Conservation (phyloP, 2,797 vertebrate genomes). For the Psittacula derbiana region DNA sequence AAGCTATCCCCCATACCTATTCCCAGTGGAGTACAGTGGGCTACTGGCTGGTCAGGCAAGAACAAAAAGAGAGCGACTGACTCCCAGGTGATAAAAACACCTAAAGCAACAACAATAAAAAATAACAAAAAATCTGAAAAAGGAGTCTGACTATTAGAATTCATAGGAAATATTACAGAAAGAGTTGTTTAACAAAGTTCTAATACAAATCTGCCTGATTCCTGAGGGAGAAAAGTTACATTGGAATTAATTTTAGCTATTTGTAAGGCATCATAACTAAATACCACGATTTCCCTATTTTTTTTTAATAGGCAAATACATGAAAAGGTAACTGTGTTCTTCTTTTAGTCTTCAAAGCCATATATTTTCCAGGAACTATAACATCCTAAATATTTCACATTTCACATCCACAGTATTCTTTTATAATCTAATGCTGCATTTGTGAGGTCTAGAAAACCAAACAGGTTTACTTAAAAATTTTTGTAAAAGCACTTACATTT, state of each 20-base stretch:
- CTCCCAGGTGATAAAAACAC: not conserved
- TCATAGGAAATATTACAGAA: not conserved
- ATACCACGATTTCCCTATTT: not conserved
- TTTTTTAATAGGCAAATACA: not conserved
- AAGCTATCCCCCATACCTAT: fast-evolving
- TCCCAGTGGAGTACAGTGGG: fast-evolving
- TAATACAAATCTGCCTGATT: not conserved
- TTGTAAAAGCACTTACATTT: not conserved
- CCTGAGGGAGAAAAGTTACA: not conserved
- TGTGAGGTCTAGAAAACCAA: not conserved
- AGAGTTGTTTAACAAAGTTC: not conserved
- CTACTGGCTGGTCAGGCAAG: not conserved
- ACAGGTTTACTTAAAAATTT: not conserved
- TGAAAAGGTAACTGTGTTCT: not conserved
- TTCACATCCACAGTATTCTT: not conserved
- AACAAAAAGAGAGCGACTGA: not conserved
- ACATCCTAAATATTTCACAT: not conserved
- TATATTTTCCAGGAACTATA: not conserved
- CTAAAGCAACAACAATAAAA: not conserved
- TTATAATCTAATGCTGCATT: not conserved
- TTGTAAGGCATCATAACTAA: not conserved
- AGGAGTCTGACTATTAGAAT: not conserved
- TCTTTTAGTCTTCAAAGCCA: not conserved
- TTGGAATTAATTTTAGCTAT: not conserved
- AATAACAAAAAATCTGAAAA: not conserved